Evolutionary conservation across 2,888 invertebrate species (phyloP).

Genomic region (Rhagium mordax): DNA sequence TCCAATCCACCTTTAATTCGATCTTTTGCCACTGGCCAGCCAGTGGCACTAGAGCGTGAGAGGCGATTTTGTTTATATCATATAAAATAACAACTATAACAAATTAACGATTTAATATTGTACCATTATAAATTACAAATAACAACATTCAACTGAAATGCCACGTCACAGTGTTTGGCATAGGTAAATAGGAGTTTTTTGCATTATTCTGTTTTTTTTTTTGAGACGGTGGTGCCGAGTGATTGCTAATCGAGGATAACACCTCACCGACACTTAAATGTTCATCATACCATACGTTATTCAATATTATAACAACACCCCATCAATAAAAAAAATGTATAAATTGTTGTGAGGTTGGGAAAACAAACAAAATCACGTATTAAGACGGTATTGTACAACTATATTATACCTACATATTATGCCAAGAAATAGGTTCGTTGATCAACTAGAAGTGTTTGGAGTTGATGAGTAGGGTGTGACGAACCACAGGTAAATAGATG

Average conservation of each 20-base stretch:
- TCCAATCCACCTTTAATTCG: slow-evolving; percentile 66
- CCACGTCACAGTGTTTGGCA: slow-evolving; percentile 64
- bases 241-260: slow-evolving; percentile 42
- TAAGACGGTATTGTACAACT: slow-evolving; percentile 43
- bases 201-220: slow-evolving; percentile 49
- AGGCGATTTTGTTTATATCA: slow-evolving; percentile 58
- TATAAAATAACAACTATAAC: slow-evolving; percentile 70
- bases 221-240: slow-evolving; percentile 47
- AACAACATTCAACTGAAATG: slow-evolving; percentile 70
- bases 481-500: slow-evolving; percentile 63
- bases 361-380: slow-evolving; percentile 42
- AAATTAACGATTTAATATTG: slow-evolving; percentile 69
- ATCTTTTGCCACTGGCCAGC: slow-evolving; percentile 60
- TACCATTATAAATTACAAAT: slow-evolving; percentile 69
- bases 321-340: slow-evolving; percentile 53
- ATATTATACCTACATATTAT: slow-evolving; percentile 42
- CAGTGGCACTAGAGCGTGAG: slow-evolving; percentile 49
- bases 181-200: slow-evolving; percentile 57
- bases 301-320: slow-evolving; percentile 60
- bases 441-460: slow-evolving; percentile 65
- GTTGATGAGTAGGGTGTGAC: slow-evolving; percentile 66
- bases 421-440: slow-evolving; percentile 50
- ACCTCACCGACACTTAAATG: slow-evolving; percentile 44
- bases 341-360: slow-evolving; percentile 49
- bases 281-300: slow-evolving; percentile 36